Conservation (phyloP, 1,140 invertebrate genomes). For the Drosophila miranda region DNA sequence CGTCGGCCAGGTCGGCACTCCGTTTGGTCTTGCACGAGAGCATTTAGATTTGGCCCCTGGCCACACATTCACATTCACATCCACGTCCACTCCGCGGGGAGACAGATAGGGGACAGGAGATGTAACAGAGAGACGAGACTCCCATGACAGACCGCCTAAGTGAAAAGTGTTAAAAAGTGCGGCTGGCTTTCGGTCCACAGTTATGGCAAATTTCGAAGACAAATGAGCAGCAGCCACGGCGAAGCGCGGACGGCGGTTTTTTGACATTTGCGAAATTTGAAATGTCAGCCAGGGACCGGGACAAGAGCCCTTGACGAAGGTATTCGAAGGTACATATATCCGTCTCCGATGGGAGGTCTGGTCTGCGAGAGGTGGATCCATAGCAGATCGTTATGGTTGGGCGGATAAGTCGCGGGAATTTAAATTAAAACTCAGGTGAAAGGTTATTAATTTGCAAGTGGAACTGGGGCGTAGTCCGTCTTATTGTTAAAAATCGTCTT, state of each 20-base stretch:
- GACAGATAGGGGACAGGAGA: slow-evolving; percentile 10
- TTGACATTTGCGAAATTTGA: slow-evolving; percentile 80
- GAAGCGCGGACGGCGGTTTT: slow-evolving; percentile 25
- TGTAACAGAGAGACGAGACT: too few species aligned
- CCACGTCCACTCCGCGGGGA: background rate
- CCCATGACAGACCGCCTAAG: slow-evolving; percentile 44
- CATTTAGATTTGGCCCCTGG: slow-evolving; percentile 47
- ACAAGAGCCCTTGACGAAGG: slow-evolving; percentile 64
- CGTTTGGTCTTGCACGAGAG: slow-evolving; percentile 49
- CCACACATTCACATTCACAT: slow-evolving; percentile 18
- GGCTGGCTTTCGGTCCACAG: slow-evolving; percentile 37
- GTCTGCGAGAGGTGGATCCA: slow-evolving; percentile 17
- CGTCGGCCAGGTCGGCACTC: slow-evolving; percentile 54
- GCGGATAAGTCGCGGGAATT: slow-evolving; percentile 60
- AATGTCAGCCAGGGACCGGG: slow-evolving; percentile 60
- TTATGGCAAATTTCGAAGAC: slow-evolving; percentile 62
- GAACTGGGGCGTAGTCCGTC: slow-evolving; percentile 61
- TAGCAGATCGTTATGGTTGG: slow-evolving; percentile 34
- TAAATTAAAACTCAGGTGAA: slow-evolving; percentile 79
- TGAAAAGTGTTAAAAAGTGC: slow-evolving; percentile 80
- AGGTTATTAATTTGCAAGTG: slow-evolving; percentile 77
- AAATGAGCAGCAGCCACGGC: slow-evolving; percentile 62
- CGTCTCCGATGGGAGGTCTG: slow-evolving; percentile 32
- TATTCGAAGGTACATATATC: too few species aligned
- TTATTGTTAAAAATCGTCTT: slow-evolving; percentile 30